Conservation (phyloP, 2,888 invertebrate species). For the Petrolisthes cinctipes region DNA sequence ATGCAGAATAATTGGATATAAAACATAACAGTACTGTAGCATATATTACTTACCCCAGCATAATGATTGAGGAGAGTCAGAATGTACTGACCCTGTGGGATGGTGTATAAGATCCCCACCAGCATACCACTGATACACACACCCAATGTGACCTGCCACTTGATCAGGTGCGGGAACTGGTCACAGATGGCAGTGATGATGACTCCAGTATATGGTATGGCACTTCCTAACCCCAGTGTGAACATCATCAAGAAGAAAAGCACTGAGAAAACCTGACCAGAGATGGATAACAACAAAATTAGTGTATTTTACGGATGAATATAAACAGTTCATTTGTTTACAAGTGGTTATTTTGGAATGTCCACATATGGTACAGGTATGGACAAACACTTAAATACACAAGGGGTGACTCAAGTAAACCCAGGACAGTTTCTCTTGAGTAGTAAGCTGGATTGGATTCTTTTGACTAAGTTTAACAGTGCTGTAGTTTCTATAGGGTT, state of each 20-base stretch:
- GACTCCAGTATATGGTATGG: constrained; percentile 72
- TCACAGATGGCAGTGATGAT: constrained; percentile 73
- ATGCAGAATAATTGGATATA: no score
- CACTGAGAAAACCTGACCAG: constrained; percentile 78
- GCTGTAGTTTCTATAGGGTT: no score
- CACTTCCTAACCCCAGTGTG: constrained; percentile 82
- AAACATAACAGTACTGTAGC: no score
- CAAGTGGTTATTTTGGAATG: no score
- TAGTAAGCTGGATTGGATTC: no score
- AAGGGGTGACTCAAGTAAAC: no score
- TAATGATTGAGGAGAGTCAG: constrained; percentile 30
- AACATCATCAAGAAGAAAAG: constrained; percentile 86
- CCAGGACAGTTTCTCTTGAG: no score
- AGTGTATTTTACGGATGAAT: no score
- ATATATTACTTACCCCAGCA: constrained; percentile 12
- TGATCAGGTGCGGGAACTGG: constrained; percentile 71
- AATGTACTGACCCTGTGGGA: constrained; percentile 67
- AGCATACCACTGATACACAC: constrained; percentile 67
- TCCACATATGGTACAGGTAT: no score
- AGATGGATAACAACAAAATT: not conserved
- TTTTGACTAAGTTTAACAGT: no score
- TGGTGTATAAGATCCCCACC: constrained; percentile 67
- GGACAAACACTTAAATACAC: no score
- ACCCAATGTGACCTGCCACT: constrained; percentile 67
- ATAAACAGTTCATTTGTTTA: no score